Conservation (phyloP, 2,797 vertebrate genomes). For the Tragelaphus eurycerus region DNA sequence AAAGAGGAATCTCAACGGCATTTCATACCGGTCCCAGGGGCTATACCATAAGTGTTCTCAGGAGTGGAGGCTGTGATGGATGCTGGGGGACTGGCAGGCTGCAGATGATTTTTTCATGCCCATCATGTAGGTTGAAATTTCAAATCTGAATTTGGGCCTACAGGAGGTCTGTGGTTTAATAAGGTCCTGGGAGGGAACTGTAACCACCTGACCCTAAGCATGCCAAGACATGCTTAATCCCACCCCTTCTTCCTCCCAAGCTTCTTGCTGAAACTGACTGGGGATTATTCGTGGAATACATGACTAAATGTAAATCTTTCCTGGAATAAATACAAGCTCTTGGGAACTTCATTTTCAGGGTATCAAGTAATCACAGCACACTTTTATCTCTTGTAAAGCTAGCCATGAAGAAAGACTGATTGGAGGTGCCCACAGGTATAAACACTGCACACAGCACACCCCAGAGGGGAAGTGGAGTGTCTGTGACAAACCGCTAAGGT, state of each 20-base stretch:
- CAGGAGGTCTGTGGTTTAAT: not conserved
- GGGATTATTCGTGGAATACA: not conserved
- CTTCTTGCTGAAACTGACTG: not conserved
- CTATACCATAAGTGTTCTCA: not conserved
- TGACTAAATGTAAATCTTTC: not conserved
- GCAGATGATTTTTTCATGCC: not conserved
- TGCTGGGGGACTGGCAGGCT: not conserved
- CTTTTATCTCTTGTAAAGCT: not conserved
- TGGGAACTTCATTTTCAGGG: not conserved
- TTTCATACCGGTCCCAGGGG: not conserved
- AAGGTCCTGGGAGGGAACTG: not conserved
- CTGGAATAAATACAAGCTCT: not conserved
- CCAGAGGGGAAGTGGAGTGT: not conserved
- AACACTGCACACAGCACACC: rapidly evolving
- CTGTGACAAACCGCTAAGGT: not conserved
- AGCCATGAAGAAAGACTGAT: not conserved
- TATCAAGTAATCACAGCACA: not conserved
- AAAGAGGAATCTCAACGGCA: not conserved
- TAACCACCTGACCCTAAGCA: not conserved
- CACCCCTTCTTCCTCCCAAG: not conserved
- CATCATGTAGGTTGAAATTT: not conserved
- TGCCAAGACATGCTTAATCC: not conserved
- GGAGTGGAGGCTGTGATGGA: too few species aligned
- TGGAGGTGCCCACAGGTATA: not conserved
- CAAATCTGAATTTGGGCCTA: not conserved